Evolutionary conservation across 2,113 vertebrate species (phyloP), one percentile per base, ranked within the genome.

Genomic region (Pangasianodon gigas): DNA sequence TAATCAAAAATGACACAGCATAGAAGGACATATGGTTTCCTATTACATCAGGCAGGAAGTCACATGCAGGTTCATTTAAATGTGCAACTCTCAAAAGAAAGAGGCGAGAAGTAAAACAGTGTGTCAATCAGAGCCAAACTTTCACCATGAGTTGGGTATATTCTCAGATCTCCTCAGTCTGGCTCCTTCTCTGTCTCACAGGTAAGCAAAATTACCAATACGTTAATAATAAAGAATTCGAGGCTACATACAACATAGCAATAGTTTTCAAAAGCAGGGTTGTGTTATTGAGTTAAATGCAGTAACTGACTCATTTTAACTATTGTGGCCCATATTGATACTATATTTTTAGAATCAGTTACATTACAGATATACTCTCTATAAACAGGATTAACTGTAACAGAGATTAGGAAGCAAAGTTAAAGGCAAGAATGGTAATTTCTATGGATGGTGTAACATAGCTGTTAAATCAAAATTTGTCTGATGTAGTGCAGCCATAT

Each of bases 1-100:
- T 56, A 48, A 46, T 19, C n/a, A 69, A 62, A 91, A 91, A 65
- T 90, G 75, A 86, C 91, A 81, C 86, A 85, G 14, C 56, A 74
- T 29, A 60, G 32, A 80, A 82, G 71, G 48, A 79, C 71, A 71
- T 41, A 85, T 71, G 65, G 79, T 37, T 87, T 81, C 75, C 69
- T 58, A 86, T 71, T 51, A 54, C 29, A 75, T 41, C 58, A 85
- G 60, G 32, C 29, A 88, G 69, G 74, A 60, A 62, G 91, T 92
- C 91, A 92, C 88, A 89, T 87, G 91, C 56, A 89, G 32, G 6
- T 67, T 86, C 18, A 32, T 51, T 32, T n/a, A n/a, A 48, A 26
- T 18, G 52, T 81, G 46, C 41, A 52, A 60, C 58, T 65, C 19
- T 90, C 21, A 54, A 11, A 88, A 82, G 74, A 65, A 77, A 83